Percentiles rank a stretch among this genome's conserved stretches.
phyloP scores from a whole-genome alignment of 2,888 invertebrate species.

The Diplolepis rosae region DNA sequence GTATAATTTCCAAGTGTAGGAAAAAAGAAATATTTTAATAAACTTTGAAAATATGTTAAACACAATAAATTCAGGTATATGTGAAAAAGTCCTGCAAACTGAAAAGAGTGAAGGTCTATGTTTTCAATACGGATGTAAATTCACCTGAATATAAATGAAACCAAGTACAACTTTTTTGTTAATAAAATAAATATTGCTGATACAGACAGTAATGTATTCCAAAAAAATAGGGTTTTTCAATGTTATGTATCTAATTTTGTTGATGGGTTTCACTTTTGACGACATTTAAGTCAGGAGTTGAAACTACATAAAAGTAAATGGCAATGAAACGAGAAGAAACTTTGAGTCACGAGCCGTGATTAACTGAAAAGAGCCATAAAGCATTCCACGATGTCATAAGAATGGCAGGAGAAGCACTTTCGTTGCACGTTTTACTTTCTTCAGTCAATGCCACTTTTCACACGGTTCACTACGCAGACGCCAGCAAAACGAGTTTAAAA shows the following conservation, averaged over 20 bases:
- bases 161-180: neutral
- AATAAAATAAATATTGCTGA: neutral
- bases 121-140: neutral
- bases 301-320: neutral
- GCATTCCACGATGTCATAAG: conserved; percentile 12
- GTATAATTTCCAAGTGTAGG: no score
- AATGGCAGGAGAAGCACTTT: conserved; percentile 50
- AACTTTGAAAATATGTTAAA: no score
- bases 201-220: neutral
- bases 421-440: conserved; percentile 54
- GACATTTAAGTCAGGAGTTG: conserved; percentile 34
- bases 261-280: conserved; percentile 64
- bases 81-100: neutral
- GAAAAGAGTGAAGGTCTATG: neutral
- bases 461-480: conserved; percentile 26
- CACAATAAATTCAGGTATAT: neutral
- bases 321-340: neutral
- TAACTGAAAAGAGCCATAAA: neutral
- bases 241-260: conserved; percentile 60
- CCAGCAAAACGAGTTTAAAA: conserved; percentile 1
- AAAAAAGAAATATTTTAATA: no score
- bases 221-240: neutral
- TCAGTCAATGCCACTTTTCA: conserved; percentile 62
- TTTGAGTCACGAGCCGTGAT: neutral
- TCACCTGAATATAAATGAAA: no score